phyloP scores from a whole-genome alignment of 2,113 vertebrate genomes.

The Ictidomys tridecemlineatus region DNA sequence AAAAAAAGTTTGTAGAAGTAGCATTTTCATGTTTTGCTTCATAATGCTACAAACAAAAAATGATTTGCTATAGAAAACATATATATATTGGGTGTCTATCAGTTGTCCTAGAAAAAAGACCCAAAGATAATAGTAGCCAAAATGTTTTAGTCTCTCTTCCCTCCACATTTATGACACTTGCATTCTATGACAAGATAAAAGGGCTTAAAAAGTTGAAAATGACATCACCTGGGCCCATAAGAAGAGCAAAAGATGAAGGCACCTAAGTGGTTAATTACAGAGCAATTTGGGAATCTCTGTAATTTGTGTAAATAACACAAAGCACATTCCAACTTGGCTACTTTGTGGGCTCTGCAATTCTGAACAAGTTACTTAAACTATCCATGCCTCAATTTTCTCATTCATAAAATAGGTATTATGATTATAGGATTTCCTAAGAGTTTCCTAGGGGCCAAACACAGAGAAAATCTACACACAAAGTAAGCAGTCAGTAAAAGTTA shows the following conservation, averaged over 20 bases:
- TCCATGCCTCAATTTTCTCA: slow-evolving; percentile 9
- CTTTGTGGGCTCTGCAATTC: neutral
- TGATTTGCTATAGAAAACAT: slow-evolving; percentile 57
- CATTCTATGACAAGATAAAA: slow-evolving; percentile 49
- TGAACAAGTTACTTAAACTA: slow-evolving; percentile 24
- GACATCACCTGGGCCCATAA: neutral
- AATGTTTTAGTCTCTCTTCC: neutral
- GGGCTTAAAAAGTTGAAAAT: slow-evolving; percentile 22
- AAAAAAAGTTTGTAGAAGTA: slow-evolving; percentile 80
- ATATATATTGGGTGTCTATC: neutral
- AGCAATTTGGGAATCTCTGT: slow-evolving; percentile 46
- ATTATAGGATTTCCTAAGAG: neutral
- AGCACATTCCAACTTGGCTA: neutral
- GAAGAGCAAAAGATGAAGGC: slow-evolving; percentile 18
- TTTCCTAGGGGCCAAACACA: neutral
- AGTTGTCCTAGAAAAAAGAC: slow-evolving; percentile 35
- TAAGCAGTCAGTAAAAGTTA: slow-evolving; percentile 33
- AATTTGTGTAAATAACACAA: slow-evolving; percentile 39
- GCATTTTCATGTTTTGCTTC: slow-evolving; percentile 78
- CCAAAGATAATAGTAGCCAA: slow-evolving; percentile 32
- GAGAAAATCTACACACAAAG: neutral
- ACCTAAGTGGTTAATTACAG: slow-evolving; percentile 30
- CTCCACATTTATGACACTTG: neutral
- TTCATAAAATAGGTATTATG: slow-evolving; percentile 16
- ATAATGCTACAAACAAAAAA: slow-evolving; percentile 39